A percentile compares a stretch with the other conserved stretches of the same genome.
Evolutionary conservation across 2,797 vertebrate species (phyloP).

Genomic region (Diplodus sargus): DNA sequence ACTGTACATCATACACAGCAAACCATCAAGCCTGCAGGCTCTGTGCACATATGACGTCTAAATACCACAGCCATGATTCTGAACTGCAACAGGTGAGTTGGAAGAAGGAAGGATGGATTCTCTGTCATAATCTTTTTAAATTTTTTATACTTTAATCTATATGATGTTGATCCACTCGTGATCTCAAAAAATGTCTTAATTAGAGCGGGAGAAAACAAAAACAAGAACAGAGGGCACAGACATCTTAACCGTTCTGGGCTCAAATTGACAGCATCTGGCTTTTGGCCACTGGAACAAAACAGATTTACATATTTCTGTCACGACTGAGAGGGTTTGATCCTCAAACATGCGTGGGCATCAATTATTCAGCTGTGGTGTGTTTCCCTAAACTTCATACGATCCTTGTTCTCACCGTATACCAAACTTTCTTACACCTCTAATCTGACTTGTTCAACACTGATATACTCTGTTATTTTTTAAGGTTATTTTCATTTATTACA

Average conservation of each 20-base stretch:
- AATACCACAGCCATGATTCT: not conserved
- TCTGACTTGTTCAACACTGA: not conserved
- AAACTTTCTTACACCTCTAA: not conserved
- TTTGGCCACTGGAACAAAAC: conserved; percentile 28
- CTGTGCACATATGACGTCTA: not conserved
- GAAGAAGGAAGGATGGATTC: not conserved
- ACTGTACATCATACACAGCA: not conserved
- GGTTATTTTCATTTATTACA: not conserved
- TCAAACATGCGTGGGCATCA: not conserved
- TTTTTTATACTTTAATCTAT: not conserved
- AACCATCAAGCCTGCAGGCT: not conserved
- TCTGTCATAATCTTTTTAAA: not conserved
- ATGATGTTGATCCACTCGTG: not conserved
- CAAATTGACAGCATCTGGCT: conserved; percentile 44
- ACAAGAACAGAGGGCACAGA: not conserved
- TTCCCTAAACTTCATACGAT: conserved; percentile 9
- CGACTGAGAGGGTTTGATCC: conserved; percentile 26
- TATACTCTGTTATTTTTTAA: not conserved
- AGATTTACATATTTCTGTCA: conserved; percentile 67
- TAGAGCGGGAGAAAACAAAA: not conserved
- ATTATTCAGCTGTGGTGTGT: conserved; percentile 11
- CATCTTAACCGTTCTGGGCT: not conserved
- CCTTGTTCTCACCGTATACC: not conserved
- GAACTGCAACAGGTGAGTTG: not conserved
- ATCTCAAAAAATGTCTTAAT: conserved; percentile 13